Evolutionary conservation across 2,888 invertebrate genomes (phyloP).

Genomic region (Gastrophysa polygoni): DNA sequence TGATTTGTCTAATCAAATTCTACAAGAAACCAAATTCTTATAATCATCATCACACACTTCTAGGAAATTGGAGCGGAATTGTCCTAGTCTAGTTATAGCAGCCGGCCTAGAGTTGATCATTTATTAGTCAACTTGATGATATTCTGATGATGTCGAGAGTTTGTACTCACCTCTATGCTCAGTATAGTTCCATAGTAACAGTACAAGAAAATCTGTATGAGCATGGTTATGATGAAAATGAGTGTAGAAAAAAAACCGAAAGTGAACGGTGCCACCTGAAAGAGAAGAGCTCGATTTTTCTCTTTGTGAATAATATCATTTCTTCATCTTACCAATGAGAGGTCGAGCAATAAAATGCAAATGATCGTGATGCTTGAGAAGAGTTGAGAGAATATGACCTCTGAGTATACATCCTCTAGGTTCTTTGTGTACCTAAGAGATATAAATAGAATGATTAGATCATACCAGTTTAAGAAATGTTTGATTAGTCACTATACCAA

Average conservation of each 20-base stretch:
- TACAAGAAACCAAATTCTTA: too few species aligned
- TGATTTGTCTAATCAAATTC: too few species aligned
- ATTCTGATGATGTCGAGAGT: too few species aligned
- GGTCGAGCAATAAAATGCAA: conserved; percentile 60
- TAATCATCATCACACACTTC: too few species aligned
- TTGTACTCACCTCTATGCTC: conserved; percentile 56
- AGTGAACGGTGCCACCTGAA: conserved; percentile 38
- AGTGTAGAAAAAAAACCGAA: conserved; percentile 58
- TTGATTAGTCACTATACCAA: too few species aligned
- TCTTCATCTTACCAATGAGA: conserved; percentile 56
- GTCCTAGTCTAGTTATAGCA: too few species aligned
- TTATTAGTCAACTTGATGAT: too few species aligned
- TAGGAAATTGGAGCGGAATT: too few species aligned
- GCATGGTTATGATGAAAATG: conserved; percentile 55
- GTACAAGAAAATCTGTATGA: conserved; percentile 58
- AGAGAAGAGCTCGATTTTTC: conserved; percentile 7
- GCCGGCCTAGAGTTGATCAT: too few species aligned
- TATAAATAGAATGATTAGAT: too few species aligned
- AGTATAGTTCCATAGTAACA: conserved; percentile 61
- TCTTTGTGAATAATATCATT: neutral
- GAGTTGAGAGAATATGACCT: conserved; percentile 57
- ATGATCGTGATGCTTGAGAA: conserved; percentile 58
- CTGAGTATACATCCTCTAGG: conserved; percentile 54
- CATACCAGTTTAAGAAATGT: too few species aligned
- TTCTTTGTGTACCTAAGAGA: conserved; percentile 51